Conservation (phyloP, 2,113 vertebrate genomes). For the Grammomys dolichurus region DNA sequence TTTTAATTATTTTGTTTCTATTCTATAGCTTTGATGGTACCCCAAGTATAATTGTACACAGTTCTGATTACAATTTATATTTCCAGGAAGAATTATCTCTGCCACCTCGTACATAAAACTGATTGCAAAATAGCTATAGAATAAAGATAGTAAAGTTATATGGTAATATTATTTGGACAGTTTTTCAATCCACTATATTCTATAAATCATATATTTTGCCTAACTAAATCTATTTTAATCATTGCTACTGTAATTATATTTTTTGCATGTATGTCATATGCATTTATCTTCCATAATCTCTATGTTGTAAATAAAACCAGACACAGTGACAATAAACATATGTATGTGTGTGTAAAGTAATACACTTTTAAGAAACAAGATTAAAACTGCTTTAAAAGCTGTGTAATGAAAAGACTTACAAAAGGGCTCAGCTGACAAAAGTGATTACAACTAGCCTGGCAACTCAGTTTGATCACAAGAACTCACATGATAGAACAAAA, state of each 20-base stretch:
- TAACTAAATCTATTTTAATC: neutral
- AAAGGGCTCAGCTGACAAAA: neutral
- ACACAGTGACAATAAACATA: neutral
- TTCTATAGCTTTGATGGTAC: neutral
- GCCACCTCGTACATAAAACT: neutral
- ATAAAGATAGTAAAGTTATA: neutral
- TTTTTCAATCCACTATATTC: neutral
- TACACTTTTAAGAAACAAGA: neutral
- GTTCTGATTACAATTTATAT: neutral
- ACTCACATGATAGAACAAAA: neutral
- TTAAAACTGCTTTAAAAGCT: neutral
- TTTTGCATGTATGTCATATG: neutral
- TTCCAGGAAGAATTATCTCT: neutral
- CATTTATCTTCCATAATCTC: neutral
- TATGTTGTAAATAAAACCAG: neutral
- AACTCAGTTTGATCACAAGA: neutral
- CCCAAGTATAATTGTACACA: neutral
- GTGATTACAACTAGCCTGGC: too few species aligned
- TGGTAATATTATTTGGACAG: neutral
- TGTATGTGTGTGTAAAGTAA: neutral
- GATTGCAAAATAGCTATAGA: neutral
- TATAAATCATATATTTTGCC: neutral
- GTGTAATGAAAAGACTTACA: neutral
- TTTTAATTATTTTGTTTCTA: neutral
- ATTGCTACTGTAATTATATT: neutral